phyloP scores from a whole-genome alignment of 2,888 invertebrate species.

The Thereva unica region DNA sequence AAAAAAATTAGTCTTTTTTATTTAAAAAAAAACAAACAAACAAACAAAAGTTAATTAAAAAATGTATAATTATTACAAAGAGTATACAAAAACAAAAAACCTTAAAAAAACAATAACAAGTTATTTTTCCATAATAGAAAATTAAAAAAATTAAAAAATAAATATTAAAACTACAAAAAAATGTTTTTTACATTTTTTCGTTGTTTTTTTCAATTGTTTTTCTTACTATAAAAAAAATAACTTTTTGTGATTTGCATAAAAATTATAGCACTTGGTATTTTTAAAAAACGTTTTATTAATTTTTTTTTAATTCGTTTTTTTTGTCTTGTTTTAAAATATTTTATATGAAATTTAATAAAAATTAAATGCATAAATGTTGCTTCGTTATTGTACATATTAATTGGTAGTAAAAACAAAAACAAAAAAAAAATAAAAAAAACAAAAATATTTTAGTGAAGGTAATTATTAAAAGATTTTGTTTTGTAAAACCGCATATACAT shows the following conservation, averaged over 20 bases:
- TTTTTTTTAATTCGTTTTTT: background rate
- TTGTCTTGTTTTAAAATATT: background rate
- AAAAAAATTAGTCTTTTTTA: conserved; percentile 38
- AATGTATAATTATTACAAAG: background rate
- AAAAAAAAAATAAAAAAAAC: too few relatives aligned
- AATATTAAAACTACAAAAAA: too few relatives aligned
- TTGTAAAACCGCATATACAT: too few relatives aligned
- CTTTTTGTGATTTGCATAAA: background rate
- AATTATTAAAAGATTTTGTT: too few relatives aligned
- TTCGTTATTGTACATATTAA: conserved; percentile 43
- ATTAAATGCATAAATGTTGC: conserved; percentile 40
- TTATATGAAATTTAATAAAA: too few relatives aligned
- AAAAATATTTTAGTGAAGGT: too few relatives aligned
- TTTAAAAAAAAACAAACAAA: conserved; percentile 38
- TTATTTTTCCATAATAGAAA: conserved; percentile 19
- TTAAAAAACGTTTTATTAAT: background rate
- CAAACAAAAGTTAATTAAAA: background rate
- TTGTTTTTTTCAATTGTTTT: background rate
- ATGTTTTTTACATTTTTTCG: background rate
- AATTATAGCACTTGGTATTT: background rate
- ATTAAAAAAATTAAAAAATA: too few relatives aligned
- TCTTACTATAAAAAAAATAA: background rate
- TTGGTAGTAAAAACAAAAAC: too few relatives aligned
- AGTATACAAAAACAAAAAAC: conserved; percentile 20
- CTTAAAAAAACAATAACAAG: background rate